Percentiles rank a stretch among this genome's conserved stretches.
Evolutionary conservation across 2,113 vertebrate species (phyloP).

Genomic region (Austrofundulus limnaeus): DNA sequence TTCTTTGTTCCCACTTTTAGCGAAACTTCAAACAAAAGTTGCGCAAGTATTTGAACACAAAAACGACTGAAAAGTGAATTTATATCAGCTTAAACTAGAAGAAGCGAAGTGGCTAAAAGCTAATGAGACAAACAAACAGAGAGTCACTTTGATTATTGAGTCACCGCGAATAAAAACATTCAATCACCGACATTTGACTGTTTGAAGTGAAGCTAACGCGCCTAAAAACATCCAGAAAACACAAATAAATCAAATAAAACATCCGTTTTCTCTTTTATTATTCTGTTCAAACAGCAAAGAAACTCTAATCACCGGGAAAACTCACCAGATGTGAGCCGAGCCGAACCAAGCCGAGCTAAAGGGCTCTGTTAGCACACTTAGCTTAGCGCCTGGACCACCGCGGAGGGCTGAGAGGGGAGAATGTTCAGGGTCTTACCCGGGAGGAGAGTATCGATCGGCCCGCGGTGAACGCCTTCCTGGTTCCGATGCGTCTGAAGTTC

Average conservation of each 20-base stretch:
- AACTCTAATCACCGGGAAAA: not conserved
- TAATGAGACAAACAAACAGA: not conserved
- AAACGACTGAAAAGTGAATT: not conserved
- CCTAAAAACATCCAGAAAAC: not conserved
- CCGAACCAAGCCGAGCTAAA: constrained; percentile 25
- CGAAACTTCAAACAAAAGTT: not conserved
- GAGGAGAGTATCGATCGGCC: not conserved
- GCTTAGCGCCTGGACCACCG: constrained; percentile 24
- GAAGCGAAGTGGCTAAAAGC: not conserved
- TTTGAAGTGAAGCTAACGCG: too few relatives aligned
- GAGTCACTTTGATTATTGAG: not conserved
- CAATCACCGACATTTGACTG: not conserved
- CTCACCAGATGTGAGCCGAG: constrained; percentile 38
- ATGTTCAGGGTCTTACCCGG: constrained; percentile 7
- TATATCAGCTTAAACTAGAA: not conserved
- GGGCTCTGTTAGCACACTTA: constrained; percentile 16
- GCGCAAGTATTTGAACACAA: not conserved
- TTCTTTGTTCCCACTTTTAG: not conserved
- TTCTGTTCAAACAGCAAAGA: too few relatives aligned
- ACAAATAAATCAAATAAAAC: too few relatives aligned
- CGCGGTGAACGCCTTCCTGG: not conserved
- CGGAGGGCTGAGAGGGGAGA: not conserved
- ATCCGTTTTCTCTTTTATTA: too few relatives aligned
- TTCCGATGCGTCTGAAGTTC: constrained; percentile 41
- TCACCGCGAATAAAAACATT: not conserved